A percentile compares a stretch with the other conserved stretches of the same genome.
Conservation (phyloP, 2,113 vertebrate genomes). For the Apteryx mantelli region DNA sequence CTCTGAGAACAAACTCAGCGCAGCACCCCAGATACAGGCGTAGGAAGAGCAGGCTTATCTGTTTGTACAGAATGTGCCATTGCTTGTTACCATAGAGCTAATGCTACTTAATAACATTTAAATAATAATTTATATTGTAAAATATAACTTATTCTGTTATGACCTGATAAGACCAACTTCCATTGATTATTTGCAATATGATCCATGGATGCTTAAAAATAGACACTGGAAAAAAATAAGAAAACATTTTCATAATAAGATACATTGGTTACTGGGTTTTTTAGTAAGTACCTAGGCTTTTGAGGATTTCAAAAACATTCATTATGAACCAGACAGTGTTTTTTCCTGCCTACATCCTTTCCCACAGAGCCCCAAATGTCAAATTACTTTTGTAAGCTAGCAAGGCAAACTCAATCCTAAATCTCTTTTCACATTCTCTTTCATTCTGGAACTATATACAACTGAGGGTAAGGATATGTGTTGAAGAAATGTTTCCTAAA, state of each 20-base stretch:
- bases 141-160: conserved; percentile 17
- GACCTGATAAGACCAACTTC: conserved; percentile 33
- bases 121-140: conserved; percentile 62
- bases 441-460: not conserved
- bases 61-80: conserved; percentile 37
- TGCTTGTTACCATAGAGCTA: conserved; percentile 43
- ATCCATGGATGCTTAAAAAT: not conserved
- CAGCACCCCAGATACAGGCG: conserved; percentile 10
- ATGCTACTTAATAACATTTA: conserved; percentile 34
- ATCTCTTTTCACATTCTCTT: not conserved
- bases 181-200: conserved; percentile 27
- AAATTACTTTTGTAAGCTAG: conserved; percentile 21
- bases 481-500: not conserved
- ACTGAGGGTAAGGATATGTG: not conserved
- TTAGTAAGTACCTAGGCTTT: not conserved
- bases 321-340: conserved; percentile 20
- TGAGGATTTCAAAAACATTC: conserved; percentile 12
- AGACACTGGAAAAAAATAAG: not conserved
- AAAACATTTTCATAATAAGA: conserved; percentile 2
- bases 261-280: not conserved
- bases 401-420: not conserved
- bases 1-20: conserved; percentile 21
- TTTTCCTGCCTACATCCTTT: conserved; percentile 13
- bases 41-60: conserved; percentile 47
- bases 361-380: not conserved